phyloP scores from a whole-genome alignment of 2,888 invertebrate species.

The Polydrusus cervinus region DNA sequence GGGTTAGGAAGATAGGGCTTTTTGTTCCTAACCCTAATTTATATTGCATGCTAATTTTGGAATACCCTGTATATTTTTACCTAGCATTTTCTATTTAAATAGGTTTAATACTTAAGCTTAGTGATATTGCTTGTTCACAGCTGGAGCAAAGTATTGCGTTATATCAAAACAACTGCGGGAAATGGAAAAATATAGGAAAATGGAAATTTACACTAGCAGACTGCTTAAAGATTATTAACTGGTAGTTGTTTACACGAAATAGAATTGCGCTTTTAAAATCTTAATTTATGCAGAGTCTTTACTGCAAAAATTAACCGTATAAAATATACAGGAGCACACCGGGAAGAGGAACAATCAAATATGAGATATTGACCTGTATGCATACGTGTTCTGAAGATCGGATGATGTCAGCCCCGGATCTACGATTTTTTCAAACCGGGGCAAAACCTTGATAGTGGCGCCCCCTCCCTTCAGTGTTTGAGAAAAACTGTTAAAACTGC shows the following conservation, averaged over 20 bases:
- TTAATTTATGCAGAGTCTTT: neutral
- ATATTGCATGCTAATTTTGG: too few species aligned
- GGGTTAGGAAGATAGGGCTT: too few species aligned
- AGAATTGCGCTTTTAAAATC: neutral
- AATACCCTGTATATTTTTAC: too few species aligned
- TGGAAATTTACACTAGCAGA: conserved; percentile 19
- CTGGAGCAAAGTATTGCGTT: conserved; percentile 17
- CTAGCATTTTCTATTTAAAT: neutral
- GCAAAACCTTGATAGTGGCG: too few species aligned
- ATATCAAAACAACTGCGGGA: conserved; percentile 29
- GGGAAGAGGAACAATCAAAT: too few species aligned
- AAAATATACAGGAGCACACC: neutral
- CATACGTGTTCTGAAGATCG: too few species aligned
- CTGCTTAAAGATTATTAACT: conserved; percentile 5
- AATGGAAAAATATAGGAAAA: conserved; percentile 31
- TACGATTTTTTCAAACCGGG: too few species aligned
- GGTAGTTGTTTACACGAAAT: neutral
- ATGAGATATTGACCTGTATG: too few species aligned
- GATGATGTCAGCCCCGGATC: too few species aligned
- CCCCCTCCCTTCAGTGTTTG: too few species aligned
- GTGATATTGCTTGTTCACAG: conserved; percentile 42
- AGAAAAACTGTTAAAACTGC: too few species aligned
- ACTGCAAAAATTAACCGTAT: neutral
- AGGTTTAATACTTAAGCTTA: conserved; percentile 31
- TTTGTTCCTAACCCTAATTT: too few species aligned